Evolutionary conservation across 2,113 vertebrate species (phyloP), one percentile per base, ranked within the genome.

Genomic region (Phaethon lepturus): DNA sequence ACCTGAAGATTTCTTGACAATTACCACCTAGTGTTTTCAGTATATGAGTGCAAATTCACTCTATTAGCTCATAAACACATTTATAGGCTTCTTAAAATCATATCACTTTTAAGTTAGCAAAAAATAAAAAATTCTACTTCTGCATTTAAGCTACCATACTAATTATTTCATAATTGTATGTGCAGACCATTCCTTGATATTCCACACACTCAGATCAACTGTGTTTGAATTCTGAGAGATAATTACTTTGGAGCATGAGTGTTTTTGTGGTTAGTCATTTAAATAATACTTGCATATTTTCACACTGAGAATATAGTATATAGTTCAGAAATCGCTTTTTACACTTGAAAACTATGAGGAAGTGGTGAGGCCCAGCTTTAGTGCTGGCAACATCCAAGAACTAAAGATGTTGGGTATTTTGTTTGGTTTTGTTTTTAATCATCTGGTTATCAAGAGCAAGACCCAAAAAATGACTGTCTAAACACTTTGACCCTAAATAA

Each of bases 341-440:
- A 92, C 24, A 50, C 67, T 73, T 90, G 69, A 62, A 56, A 82
- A 79, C 50, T 42, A 67, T 33, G 12, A 67, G 4, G 62, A 95
- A 68, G 33, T 90, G 56, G 53, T 40, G 71, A 90, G 59, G 91
- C 50, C 83, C 17, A 6, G 92, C 4, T 93, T 96, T 89, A 82
- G 96, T 86, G 67, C 23, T 89, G 91, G 96, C 76, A 96, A 93
- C 76, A 90, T 89, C 85, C 95, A 97, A 13, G 26, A 74, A 73
- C 86, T 62, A 55, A 79, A 80, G 66, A 35, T 50, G 74, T 42
- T 95, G 74, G 4, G 16, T 2, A 8, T 66, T 92, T 63, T 62
- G 22, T 59, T 72, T 35, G 8, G 2, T 47, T 81, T 63, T 81
- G 86, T 26, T 88, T 85, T 90, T 59, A 95, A 93, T 95, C 68